Evolutionary conservation across 1,140 invertebrate genomes (phyloP).

Genomic region (Tetraneura akinire): DNA sequence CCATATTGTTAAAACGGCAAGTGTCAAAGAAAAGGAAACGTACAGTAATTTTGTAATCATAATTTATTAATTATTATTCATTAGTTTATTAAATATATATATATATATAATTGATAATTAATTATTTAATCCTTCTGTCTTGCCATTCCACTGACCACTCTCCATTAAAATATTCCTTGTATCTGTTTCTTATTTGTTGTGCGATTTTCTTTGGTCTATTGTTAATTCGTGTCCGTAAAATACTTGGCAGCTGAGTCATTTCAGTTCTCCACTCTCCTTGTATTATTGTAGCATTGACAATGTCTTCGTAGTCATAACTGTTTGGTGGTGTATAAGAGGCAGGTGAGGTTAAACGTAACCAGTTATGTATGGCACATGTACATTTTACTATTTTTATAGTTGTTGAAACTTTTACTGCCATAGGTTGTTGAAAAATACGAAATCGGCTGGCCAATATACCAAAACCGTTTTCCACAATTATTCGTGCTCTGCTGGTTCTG

Average conservation of each 20-base stretch:
- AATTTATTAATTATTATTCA: constrained; percentile 6
- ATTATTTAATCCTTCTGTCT: constrained; percentile 28
- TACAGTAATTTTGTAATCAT: neutral
- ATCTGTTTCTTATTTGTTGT: constrained; percentile 25
- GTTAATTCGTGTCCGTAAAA: neutral
- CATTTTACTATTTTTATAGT: constrained; percentile 31
- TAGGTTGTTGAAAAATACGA: constrained; percentile 58
- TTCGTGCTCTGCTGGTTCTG: constrained; percentile 54
- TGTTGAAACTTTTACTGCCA: constrained; percentile 49
- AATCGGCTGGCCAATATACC: constrained; percentile 60
- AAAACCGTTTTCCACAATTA: constrained; percentile 60
- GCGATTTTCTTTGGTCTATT: neutral
- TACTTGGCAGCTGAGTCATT: neutral
- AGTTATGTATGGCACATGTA: constrained; percentile 26
- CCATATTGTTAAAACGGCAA: neutral
- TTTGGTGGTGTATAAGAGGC: constrained; percentile 1
- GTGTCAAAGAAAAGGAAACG: neutral
- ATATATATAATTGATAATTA: neutral
- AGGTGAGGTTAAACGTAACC: constrained; percentile 18
- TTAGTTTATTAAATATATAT: neutral
- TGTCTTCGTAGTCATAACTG: neutral
- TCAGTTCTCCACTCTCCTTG: constrained; percentile 24
- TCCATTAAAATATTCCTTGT: constrained; percentile 21
- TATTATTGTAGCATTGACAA: constrained; percentile 27
- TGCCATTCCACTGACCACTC: constrained; percentile 33